Conservation (phyloP, 1,140 invertebrate species). For the Bathynomus jamesi region DNA sequence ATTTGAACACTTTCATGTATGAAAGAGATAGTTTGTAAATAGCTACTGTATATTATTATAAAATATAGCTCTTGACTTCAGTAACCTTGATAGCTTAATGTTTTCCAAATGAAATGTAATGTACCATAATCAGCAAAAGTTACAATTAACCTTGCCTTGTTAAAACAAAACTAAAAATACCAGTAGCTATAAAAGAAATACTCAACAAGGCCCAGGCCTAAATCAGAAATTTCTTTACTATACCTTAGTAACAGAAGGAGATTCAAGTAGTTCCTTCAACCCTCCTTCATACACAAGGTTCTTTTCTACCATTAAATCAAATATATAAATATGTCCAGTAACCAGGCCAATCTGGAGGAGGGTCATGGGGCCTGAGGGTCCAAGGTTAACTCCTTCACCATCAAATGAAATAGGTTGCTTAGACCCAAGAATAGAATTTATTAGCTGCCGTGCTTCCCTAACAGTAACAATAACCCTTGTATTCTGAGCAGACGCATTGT, state of each 20-base stretch:
- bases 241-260: slow-evolving; percentile 74
- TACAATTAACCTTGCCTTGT: no score
- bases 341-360: slow-evolving; percentile 75
- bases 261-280: slow-evolving; percentile 70
- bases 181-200: slow-evolving; percentile 7
- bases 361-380: slow-evolving; percentile 58
- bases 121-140: no score
- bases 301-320: slow-evolving; percentile 81
- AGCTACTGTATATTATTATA: no score
- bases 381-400: slow-evolving; percentile 84
- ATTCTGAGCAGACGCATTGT: slow-evolving; percentile 59
- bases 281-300: slow-evolving; percentile 66
- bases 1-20: no score
- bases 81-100: no score
- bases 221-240: slow-evolving; percentile 20
- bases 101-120: no score
- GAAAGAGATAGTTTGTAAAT: no score
- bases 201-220: slow-evolving; percentile 14
- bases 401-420: slow-evolving; percentile 64
- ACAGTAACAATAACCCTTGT: slow-evolving; percentile 67
- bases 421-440: slow-evolving; percentile 63
- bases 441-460: slow-evolving; percentile 61
- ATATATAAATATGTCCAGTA: slow-evolving; percentile 68
- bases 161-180: slow-evolving; percentile 7
- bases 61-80: no score